Conservation (phyloP, 2,113 vertebrate genomes). For the Leptobrachium leishanense region DNA sequence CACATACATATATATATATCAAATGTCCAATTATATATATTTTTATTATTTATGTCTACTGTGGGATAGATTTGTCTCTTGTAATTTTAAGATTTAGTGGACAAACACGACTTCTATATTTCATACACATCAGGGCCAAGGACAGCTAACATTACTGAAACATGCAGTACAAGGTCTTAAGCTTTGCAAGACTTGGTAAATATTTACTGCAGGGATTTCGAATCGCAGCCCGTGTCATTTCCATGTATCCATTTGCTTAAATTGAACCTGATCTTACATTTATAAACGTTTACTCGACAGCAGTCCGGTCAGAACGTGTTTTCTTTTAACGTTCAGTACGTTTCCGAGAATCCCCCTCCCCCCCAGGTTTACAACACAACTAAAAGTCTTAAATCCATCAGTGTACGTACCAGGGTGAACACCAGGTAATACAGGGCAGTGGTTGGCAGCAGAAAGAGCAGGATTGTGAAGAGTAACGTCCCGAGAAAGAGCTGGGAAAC, state of each 20-base stretch:
- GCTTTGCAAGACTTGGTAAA: background rate
- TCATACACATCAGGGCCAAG: background rate
- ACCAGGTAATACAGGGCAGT: constrained; percentile 95
- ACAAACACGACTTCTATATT: no score
- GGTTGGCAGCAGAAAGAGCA: constrained; percentile 92
- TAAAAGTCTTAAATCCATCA: background rate
- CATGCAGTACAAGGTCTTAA: background rate
- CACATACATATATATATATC: no score
- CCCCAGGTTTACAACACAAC: background rate
- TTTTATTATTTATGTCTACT: no score
- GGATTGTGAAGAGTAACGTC: constrained; percentile 90
- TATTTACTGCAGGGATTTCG: constrained; percentile 1
- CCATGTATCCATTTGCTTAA: background rate
- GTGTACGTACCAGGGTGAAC: constrained; percentile 85
- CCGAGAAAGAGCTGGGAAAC: constrained; percentile 86
- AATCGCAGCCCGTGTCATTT: background rate
- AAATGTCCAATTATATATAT: no score
- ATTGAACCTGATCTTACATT: constrained; percentile 1
- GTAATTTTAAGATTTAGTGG: no score
- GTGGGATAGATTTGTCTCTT: no score
- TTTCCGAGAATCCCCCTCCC: background rate
- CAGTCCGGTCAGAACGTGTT: background rate
- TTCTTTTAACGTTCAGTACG: background rate
- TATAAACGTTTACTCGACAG: constrained; percentile 12
- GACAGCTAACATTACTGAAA: background rate